Conservation (phyloP, 2,888 invertebrate genomes). For the Drosophila atripex region DNA sequence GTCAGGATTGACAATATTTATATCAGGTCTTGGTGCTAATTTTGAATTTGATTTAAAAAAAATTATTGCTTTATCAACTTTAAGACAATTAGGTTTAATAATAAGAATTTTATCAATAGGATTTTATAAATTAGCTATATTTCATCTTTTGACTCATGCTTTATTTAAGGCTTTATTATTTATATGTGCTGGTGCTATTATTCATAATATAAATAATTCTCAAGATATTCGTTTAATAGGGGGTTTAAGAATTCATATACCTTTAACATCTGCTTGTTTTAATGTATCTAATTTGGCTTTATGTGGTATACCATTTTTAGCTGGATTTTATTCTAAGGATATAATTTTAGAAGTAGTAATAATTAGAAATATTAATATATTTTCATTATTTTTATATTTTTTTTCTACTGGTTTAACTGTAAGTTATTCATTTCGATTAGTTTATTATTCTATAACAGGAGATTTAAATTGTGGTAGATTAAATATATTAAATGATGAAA, state of each 20-base stretch:
- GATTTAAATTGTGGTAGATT: slow-evolving; percentile 84
- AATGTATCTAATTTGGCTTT: slow-evolving; percentile 84
- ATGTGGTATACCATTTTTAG: slow-evolving; percentile 87
- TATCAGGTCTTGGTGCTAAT: slow-evolving; percentile 86
- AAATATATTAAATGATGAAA: slow-evolving; percentile 85
- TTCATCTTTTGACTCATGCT: slow-evolving; percentile 90
- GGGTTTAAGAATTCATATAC: slow-evolving; percentile 84
- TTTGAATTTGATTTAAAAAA: slow-evolving; percentile 90
- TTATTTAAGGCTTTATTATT: slow-evolving; percentile 91
- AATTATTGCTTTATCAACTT: slow-evolving; percentile 91
- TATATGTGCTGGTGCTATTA: slow-evolving; percentile 89
- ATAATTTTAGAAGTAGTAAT: slow-evolving; percentile 86
- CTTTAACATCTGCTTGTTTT: slow-evolving; percentile 85
- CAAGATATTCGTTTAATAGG: slow-evolving; percentile 82
- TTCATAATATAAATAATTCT: slow-evolving; percentile 87
- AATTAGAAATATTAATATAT: slow-evolving; percentile 85
- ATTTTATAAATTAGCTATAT: slow-evolving; percentile 85
- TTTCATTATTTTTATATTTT: slow-evolving; percentile 85
- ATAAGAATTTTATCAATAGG: slow-evolving; percentile 87
- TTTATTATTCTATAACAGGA: slow-evolving; percentile 85
- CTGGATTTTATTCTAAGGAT: slow-evolving; percentile 88
- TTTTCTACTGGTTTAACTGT: slow-evolving; percentile 86
- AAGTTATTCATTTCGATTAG: slow-evolving; percentile 86
- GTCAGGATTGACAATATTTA: slow-evolving; percentile 86
- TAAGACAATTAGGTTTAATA: slow-evolving; percentile 88